Base-by-base conservation (phyloP, 2,888 invertebrate genomes). In the Germaria angustata region DNA sequence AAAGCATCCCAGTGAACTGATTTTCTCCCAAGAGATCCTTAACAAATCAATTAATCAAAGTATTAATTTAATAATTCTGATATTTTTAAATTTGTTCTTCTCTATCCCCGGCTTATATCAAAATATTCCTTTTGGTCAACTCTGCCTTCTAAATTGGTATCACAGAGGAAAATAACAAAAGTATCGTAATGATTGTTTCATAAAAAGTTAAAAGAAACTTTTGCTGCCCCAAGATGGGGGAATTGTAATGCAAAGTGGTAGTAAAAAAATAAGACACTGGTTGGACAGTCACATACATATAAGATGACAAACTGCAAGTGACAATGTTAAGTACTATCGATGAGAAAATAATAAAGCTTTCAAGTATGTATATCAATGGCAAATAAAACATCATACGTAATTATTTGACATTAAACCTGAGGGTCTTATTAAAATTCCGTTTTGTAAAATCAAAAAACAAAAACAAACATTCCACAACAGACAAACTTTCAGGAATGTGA, bases 131-230 rank as follows among this genome's bases (percentile, higher is more conserved):
- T 4, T 28, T 3, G 28, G 72, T 39, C 51, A 11, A 55, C 34
- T 2, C n/a, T 63, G 9, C 22, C 24, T 20, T 8, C 28, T 8
- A 32, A 28, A 1, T 63, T 7, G 28, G 9, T 11, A 32, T 13
- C 20, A 15, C 41, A 51, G 24, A 20, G 59, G 11, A 20, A 61
- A 2, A 59, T 1, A 32, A 39, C n/a, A 53, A 63, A 77, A 61
- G 51, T 69, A 61, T 41, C 44, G 22, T 49, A 77, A 77, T 44
- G 69, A 77, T 34, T 69, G 68, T 53, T 55, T 20, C 0, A 34
- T 4, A 51, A 77, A 69, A 77, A 69, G 32, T 61, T 61, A 28
- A 20, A 59, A 5, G 28, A 68, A 59, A 11, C 36, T 44, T 44
- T 22, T 2, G 8, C 0, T 20, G 22, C 13, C 3, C 24, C 49